These are phyloP conservation scores for Venusia cambrica DNA, from an alignment of 2,888 invertebrate genomes.

Conservation along the genomic window DNA sequence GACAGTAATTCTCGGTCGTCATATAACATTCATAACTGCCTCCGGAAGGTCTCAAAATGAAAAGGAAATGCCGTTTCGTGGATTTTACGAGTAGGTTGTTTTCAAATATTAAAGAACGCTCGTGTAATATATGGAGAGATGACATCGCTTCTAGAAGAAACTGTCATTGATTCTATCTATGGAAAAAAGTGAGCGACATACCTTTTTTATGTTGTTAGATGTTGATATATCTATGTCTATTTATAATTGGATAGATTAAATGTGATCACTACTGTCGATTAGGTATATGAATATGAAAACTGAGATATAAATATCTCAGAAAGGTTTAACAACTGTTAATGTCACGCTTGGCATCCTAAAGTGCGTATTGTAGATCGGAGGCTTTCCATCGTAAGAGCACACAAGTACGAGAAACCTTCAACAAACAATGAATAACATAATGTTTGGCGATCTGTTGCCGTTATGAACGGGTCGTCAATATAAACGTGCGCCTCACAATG, in stretches of 20 bases:
- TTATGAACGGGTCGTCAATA: constrained; percentile 36
- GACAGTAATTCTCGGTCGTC: constrained; percentile 34
- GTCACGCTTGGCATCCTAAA: no score
- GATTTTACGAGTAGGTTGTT: constrained; percentile 27
- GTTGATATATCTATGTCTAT: no score
- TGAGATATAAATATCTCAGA: no score
- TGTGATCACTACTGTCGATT: no score
- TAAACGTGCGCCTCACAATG: constrained; percentile 39
- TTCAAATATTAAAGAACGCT: constrained; percentile 21
- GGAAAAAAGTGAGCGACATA: no score
- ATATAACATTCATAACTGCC: constrained; percentile 49
- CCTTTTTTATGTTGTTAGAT: no score
- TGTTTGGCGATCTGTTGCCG: constrained; percentile 30
- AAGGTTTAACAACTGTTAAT: no score
- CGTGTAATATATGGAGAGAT: constrained; percentile 26
- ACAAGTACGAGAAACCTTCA: constrained; percentile 7
- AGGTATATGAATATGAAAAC: no score
- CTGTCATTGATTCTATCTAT: no score
- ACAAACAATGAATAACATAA: constrained; percentile 22
- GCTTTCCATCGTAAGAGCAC: no score
- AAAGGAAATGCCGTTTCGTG: constrained; percentile 39
- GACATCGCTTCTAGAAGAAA: constrained; percentile 21
- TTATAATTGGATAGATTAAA: no score
- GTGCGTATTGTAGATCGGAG: no score
- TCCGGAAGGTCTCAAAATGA: constrained; percentile 48